phyloP scores from a whole-genome alignment of 2,888 invertebrate genomes.

The Pecten maximus region DNA sequence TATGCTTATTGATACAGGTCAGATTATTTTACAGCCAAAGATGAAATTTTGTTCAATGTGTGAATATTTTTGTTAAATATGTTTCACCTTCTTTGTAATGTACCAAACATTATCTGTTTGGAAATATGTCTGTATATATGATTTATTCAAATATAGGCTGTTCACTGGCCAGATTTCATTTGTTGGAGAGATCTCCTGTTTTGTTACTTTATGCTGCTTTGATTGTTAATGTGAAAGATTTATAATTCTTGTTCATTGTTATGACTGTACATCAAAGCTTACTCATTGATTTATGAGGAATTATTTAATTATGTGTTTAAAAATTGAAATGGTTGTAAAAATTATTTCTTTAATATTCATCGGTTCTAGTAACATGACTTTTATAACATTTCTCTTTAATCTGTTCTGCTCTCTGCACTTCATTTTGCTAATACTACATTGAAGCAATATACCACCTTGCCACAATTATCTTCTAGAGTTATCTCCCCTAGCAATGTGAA shows the following conservation, averaged over 20 bases:
- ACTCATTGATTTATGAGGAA: background rate
- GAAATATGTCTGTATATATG: too few species aligned
- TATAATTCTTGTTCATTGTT: background rate
- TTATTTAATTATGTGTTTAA: background rate
- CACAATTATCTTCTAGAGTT: background rate
- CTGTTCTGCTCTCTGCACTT: background rate
- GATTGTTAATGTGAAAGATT: constrained; percentile 22
- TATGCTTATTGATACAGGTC: too few species aligned
- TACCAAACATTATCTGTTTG: too few species aligned
- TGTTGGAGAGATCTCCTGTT: background rate
- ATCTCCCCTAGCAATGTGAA: too few species aligned
- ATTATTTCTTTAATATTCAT: background rate
- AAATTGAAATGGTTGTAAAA: background rate
- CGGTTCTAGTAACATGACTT: background rate
- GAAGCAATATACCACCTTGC: background rate
- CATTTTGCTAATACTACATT: background rate
- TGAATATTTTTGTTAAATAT: background rate
- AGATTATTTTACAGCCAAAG: background rate
- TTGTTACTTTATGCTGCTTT: background rate
- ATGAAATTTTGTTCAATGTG: background rate
- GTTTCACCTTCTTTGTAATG: background rate
- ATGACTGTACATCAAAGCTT: background rate
- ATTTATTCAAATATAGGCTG: background rate
- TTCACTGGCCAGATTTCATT: background rate
- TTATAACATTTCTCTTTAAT: background rate